These are phyloP conservation scores for Apocheima hispidaria DNA, from an alignment of 2,888 invertebrate species.

Conservation along the genomic window DNA sequence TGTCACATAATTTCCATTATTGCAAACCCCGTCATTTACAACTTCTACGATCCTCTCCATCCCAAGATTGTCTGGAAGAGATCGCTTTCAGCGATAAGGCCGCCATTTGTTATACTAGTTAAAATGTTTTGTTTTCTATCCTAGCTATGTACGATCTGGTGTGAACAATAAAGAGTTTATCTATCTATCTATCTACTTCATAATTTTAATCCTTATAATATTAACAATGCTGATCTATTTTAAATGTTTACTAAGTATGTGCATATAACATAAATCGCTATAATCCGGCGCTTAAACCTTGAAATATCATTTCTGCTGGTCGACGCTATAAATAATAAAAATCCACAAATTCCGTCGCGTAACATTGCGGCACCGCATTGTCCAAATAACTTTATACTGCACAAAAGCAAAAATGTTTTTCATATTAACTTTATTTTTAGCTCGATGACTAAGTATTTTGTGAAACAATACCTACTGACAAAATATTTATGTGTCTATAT, in stretches of 20 bases:
- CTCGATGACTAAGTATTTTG: not conserved
- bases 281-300: constrained; percentile 1
- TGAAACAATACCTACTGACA: not conserved
- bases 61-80: too few relatives aligned
- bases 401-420: constrained; percentile 24
- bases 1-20: too few relatives aligned
- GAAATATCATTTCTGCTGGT: constrained; percentile 22
- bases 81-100: too few relatives aligned
- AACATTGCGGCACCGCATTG: constrained; percentile 11
- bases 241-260: not conserved
- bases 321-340: constrained; percentile 27
- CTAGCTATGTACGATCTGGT: too few relatives aligned
- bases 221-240: not conserved
- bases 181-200: too few relatives aligned
- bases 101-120: too few relatives aligned
- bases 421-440: constrained; percentile 16
- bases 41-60: too few relatives aligned
- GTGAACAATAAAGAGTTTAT: too few relatives aligned
- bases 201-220: too few relatives aligned
- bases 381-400: constrained; percentile 17
- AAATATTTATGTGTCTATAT: too few relatives aligned
- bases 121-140: too few relatives aligned
- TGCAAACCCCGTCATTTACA: too few relatives aligned
- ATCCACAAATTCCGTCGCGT: constrained; percentile 14
- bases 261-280: not conserved